Evolutionary conservation across 1,140 invertebrate species (phyloP).

Genomic region (Drosophila mojavensis): DNA sequence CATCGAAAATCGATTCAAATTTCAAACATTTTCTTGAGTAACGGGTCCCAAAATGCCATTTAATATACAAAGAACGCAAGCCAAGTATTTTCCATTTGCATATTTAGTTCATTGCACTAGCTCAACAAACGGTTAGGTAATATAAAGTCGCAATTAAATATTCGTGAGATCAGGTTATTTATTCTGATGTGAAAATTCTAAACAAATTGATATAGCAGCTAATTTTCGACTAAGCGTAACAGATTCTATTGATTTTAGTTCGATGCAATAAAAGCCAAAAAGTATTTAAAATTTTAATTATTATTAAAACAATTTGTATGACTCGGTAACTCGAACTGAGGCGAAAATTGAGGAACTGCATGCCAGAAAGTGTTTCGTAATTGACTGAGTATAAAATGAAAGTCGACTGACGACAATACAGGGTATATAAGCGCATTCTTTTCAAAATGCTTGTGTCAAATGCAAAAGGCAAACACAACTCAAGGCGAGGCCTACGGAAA

Average conservation of each 20-base stretch:
- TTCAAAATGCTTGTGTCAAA: constrained; percentile 43
- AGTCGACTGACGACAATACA: constrained; percentile 26
- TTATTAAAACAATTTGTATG: background rate
- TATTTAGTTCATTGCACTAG: constrained; percentile 8
- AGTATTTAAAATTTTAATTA: background rate
- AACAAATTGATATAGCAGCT: background rate
- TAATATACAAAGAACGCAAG: too few species aligned
- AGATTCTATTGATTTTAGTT: background rate
- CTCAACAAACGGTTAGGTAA: background rate
- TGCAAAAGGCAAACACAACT: constrained; percentile 55
- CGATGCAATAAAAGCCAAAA: constrained; percentile 1
- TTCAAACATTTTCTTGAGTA: too few species aligned
- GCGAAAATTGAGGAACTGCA: constrained; percentile 25
- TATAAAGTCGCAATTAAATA: background rate
- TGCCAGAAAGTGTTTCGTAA: constrained; percentile 4
- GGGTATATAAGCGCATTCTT: constrained; percentile 10
- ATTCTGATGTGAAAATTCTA: background rate
- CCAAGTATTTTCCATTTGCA: background rate
- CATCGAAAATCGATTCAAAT: too few species aligned
- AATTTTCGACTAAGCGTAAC: background rate
- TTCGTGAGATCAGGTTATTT: background rate
- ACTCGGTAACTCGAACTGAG: background rate
- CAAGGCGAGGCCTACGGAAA: constrained; percentile 59
- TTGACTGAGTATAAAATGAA: constrained; percentile 27
- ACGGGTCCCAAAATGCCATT: too few species aligned